These are phyloP conservation scores for Vandiemenella viatica DNA, from an alignment of 2,888 invertebrate species.

Conservation along the genomic window DNA sequence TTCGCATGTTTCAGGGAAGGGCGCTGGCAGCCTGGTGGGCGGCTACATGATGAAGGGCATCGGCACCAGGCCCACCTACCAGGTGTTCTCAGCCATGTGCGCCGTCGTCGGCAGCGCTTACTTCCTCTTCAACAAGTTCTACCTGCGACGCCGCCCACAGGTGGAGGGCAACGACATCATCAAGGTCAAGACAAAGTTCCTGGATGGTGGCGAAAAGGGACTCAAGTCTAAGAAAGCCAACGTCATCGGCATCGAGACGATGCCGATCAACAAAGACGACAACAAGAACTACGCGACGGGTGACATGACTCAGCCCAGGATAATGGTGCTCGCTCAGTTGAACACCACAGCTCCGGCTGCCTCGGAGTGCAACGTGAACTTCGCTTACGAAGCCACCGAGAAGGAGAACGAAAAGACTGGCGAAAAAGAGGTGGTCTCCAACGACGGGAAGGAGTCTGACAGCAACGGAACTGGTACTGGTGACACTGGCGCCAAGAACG, in stretches of 20 bases:
- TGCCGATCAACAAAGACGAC: slow-evolving; percentile 26
- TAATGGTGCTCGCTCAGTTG: background rate
- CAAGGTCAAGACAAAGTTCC: slow-evolving; percentile 22
- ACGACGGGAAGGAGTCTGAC: too few species aligned
- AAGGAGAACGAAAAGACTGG: background rate
- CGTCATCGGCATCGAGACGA: slow-evolving; percentile 18
- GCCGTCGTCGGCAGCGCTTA: slow-evolving; percentile 50
- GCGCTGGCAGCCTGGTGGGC: slow-evolving; percentile 57
- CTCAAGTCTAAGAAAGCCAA: background rate
- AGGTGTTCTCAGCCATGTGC: slow-evolving; percentile 47
- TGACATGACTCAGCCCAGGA: too few species aligned
- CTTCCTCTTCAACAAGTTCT: slow-evolving; percentile 49
- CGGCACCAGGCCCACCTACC: slow-evolving; percentile 56
- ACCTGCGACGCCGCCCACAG: slow-evolving; percentile 39
- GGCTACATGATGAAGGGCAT: slow-evolving; percentile 58
- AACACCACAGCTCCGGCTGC: background rate
- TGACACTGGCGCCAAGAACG: background rate
- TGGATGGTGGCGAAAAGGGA: background rate
- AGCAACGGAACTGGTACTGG: too few species aligned
- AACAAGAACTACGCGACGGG: background rate
- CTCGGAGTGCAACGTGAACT: background rate
- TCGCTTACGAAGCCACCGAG: background rate
- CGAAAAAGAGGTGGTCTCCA: background rate
- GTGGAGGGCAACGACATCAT: slow-evolving; percentile 41
- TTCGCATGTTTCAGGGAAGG: slow-evolving; percentile 30